Evolutionary conservation across 35 echinoderm and acorn worm species (phyloP).

Genomic region (Lytechinus pictus): DNA sequence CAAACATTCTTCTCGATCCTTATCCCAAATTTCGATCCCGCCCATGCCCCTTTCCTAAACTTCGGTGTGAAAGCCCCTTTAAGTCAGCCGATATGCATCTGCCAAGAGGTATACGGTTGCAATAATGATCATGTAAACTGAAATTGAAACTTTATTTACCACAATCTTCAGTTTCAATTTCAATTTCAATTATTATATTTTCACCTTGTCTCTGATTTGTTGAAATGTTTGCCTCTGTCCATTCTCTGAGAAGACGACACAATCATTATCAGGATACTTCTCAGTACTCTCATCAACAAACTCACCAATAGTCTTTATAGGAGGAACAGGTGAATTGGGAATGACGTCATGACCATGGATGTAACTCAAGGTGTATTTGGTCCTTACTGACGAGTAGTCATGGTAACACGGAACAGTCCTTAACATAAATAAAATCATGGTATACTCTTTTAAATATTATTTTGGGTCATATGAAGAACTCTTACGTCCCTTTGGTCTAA

Average conservation of each 20-base stretch:
- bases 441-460: no score
- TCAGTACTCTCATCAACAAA: conserved; percentile 33
- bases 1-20: no score
- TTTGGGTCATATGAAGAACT: no score
- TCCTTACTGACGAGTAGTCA: background rate
- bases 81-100: no score
- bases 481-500: no score
- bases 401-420: background rate
- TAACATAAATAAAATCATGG: no score
- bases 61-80: no score
- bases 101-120: no score
- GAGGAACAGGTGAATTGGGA: conserved; percentile 9
- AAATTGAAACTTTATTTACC: background rate
- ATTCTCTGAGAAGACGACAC: conserved; percentile 38
- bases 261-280: conserved; percentile 49
- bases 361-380: conserved; percentile 75
- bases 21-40: no score
- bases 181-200: no score
- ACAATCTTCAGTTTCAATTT: no score
- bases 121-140: background rate
- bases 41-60: no score
- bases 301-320: conserved; percentile 52
- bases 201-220: conserved; percentile 62
- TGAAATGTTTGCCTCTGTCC: conserved; percentile 45
- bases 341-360: conserved; percentile 52